phyloP scores from a whole-genome alignment of 2,113 vertebrate species.

The Mastomys natalensis region DNA sequence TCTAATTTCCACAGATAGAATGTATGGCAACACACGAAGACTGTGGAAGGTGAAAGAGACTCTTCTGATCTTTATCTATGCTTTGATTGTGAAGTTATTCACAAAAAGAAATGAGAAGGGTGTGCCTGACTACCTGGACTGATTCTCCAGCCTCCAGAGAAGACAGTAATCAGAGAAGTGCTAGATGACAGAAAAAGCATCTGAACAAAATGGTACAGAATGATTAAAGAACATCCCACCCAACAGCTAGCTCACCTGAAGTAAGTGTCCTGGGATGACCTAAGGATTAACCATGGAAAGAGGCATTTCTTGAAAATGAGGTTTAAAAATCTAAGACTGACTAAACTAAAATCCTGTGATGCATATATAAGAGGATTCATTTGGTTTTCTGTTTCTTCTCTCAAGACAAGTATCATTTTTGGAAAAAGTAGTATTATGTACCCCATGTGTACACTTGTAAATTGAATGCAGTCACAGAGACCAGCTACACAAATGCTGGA shows the following conservation, averaged over 20 bases:
- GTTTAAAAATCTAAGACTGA: neutral
- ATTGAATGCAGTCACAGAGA: neutral
- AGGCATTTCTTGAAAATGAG: neutral
- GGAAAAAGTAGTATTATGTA: neutral
- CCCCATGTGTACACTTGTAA: neutral
- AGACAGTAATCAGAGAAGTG: neutral
- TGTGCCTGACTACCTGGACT: neutral
- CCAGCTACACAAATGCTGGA: fast-evolving
- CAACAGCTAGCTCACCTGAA: neutral
- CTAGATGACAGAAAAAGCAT: neutral
- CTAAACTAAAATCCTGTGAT: neutral
- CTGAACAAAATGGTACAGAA: neutral
- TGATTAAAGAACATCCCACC: neutral
- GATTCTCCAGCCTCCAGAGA: neutral
- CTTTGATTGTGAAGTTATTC: neutral
- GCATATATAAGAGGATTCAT: neutral
- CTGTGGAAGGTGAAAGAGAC: neutral
- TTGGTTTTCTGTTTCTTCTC: neutral
- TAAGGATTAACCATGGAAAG: neutral
- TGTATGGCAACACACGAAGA: neutral
- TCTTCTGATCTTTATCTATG: neutral
- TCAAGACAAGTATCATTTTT: neutral
- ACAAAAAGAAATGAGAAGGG: neutral
- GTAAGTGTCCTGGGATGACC: neutral
- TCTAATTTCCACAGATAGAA: neutral